phyloP scores from a whole-genome alignment of 1,140 invertebrate species.

The Diuraphis noxia region DNA sequence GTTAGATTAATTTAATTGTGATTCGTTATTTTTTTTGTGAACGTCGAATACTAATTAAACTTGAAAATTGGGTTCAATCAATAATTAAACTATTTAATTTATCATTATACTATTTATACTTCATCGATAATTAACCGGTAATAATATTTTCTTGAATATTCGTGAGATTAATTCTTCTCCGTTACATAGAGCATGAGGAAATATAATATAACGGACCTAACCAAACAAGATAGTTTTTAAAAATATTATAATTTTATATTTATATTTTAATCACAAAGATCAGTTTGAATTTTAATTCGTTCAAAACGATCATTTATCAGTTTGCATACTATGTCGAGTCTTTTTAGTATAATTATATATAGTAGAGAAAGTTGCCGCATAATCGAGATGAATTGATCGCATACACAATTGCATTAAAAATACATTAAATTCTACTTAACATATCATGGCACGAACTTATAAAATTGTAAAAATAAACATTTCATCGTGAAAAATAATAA shows the following conservation, averaged over 20 bases:
- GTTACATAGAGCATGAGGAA: not conserved
- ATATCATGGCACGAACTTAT: not conserved
- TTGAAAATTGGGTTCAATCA: not conserved
- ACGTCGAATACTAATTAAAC: not conserved
- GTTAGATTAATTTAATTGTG: not conserved
- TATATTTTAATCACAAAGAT: constrained; percentile 9
- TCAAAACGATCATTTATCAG: not conserved
- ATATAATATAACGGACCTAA: not conserved
- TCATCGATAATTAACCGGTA: not conserved
- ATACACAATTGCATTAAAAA: constrained; percentile 25
- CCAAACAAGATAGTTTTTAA: not conserved
- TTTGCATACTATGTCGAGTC: not conserved
- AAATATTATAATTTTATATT: not conserved
- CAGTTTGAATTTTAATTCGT: not conserved
- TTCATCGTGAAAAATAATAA: not conserved
- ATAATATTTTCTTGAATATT: not conserved
- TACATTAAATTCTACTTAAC: constrained; percentile 34
- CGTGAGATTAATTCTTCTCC: not conserved
- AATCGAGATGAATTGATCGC: constrained; percentile 24
- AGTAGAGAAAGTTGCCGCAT: not conserved
- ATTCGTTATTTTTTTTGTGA: not conserved
- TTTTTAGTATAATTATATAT: not conserved
- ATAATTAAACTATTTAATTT: not conserved
- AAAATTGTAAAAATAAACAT: constrained; percentile 6
- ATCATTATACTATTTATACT: not conserved